Percentiles rank a stretch among this genome's conserved stretches.
These are phyloP conservation scores for Plestiodon gilberti DNA, from an alignment of 2,113 vertebrate genomes.

Conservation along the genomic window DNA sequence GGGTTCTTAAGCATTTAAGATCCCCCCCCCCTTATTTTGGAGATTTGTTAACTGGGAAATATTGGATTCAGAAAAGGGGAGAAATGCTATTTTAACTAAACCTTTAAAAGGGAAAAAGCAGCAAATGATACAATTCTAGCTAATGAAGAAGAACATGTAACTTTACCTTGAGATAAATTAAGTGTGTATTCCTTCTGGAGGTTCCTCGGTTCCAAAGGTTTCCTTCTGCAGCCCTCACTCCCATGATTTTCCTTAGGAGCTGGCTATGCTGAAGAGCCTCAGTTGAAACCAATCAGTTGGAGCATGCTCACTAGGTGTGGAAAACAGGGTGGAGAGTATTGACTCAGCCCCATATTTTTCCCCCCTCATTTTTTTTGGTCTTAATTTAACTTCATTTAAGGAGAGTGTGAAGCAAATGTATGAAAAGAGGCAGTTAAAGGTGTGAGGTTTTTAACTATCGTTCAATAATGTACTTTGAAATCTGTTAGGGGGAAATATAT, in stretches of 20 bases:
- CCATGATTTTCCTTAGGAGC: neutral
- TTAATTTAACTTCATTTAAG: slow-evolving; percentile 20
- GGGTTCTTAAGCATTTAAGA: neutral
- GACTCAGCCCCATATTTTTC: slow-evolving; percentile 34
- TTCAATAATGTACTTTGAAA: neutral
- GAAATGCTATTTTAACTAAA: neutral
- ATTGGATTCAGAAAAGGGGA: slow-evolving; percentile 14
- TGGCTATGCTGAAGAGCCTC: slow-evolving; percentile 11
- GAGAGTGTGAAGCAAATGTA: slow-evolving; percentile 13
- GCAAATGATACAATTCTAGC: neutral
- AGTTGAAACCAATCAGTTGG: slow-evolving; percentile 11
- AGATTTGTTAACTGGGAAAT: neutral
- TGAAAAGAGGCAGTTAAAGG: neutral
- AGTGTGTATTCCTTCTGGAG: slow-evolving; percentile 1
- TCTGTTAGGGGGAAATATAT: neutral
- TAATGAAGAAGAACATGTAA: neutral
- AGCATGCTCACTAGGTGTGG: slow-evolving; percentile 16
- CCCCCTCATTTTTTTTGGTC: neutral
- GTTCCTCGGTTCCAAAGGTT: neutral
- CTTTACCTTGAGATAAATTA: slow-evolving; percentile 23
- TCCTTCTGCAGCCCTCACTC: slow-evolving; percentile 31
- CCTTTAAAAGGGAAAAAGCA: neutral
- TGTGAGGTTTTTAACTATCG: neutral
- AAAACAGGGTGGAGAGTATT: slow-evolving; percentile 32
- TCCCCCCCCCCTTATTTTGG: neutral